Percentiles rank a stretch among this genome's conserved stretches.
These are phyloP conservation scores for Urocolius indicus DNA, from an alignment of 2,113 vertebrate genomes.

Conservation along the genomic window DNA sequence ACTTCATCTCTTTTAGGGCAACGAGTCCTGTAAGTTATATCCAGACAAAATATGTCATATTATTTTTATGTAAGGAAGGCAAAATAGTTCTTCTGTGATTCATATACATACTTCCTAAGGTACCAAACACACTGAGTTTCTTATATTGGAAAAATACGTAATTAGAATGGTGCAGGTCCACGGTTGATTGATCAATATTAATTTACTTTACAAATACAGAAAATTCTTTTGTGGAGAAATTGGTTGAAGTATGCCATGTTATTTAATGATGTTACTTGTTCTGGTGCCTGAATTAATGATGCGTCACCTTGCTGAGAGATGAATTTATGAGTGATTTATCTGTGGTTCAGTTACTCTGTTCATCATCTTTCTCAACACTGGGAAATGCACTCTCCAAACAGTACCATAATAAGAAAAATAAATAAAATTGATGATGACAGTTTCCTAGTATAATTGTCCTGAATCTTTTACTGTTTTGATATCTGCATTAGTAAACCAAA, in stretches of 20 bases:
- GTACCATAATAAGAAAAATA: background rate
- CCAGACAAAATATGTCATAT: background rate
- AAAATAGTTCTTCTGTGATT: background rate
- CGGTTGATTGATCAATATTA: conserved; percentile 14
- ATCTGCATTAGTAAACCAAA: conserved; percentile 13
- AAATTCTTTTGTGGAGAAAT: conserved; percentile 26
- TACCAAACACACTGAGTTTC: background rate
- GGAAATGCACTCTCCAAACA: background rate
- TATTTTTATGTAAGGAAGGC: background rate
- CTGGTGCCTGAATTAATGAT: background rate
- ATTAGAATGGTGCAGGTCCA: background rate
- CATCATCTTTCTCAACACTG: background rate
- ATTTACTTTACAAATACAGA: conserved; percentile 31
- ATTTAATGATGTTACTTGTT: conserved; percentile 48
- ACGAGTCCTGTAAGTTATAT: background rate
- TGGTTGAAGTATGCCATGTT: background rate
- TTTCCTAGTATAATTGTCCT: background rate
- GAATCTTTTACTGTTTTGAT: conserved; percentile 18
- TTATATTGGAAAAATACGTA: background rate
- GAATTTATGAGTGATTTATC: conserved; percentile 8
- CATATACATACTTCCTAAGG: background rate
- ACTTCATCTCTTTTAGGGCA: background rate
- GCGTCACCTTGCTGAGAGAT: background rate
- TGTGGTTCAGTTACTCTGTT: conserved; percentile 14
- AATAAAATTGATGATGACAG: background rate